These are phyloP conservation scores for Brachionus plicatilis DNA, from an alignment of 1,140 invertebrate genomes.

Conservation along the genomic window DNA sequence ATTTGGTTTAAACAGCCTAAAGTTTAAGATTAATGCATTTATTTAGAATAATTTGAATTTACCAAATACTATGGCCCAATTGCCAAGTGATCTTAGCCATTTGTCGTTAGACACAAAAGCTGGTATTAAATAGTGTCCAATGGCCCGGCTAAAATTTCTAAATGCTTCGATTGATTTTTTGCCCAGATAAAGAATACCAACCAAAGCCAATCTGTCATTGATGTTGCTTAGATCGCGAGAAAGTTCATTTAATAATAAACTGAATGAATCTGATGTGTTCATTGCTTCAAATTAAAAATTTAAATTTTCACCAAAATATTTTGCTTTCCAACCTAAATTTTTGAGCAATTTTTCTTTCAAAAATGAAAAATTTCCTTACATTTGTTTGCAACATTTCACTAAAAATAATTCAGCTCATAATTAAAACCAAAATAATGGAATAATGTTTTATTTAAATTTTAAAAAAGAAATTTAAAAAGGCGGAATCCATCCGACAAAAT, in stretches of 20 bases:
- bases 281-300: neutral
- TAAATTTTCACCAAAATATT: neutral
- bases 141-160: neutral
- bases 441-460: no score
- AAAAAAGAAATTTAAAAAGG: no score
- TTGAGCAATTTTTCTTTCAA: neutral
- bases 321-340: neutral
- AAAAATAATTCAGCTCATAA: no score
- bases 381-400: conserved; percentile 29
- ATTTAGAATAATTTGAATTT: neutral
- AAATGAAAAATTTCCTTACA: conserved; percentile 4
- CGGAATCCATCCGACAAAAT: no score
- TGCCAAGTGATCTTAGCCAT: conserved; percentile 29
- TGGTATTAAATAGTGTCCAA: neutral
- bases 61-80: conserved; percentile 27
- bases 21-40: neutral
- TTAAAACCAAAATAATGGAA: no score
- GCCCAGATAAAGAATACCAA: conserved; percentile 9
- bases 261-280: conserved; percentile 19
- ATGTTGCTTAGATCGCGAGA: neutral
- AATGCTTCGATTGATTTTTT: neutral
- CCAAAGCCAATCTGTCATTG: conserved; percentile 9
- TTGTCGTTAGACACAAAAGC: neutral
- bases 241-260: neutral
- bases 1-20: conserved; percentile 10